phyloP scores from a whole-genome alignment of 2,797 vertebrate genomes.

The Sternarchorhynchus goeldii region DNA sequence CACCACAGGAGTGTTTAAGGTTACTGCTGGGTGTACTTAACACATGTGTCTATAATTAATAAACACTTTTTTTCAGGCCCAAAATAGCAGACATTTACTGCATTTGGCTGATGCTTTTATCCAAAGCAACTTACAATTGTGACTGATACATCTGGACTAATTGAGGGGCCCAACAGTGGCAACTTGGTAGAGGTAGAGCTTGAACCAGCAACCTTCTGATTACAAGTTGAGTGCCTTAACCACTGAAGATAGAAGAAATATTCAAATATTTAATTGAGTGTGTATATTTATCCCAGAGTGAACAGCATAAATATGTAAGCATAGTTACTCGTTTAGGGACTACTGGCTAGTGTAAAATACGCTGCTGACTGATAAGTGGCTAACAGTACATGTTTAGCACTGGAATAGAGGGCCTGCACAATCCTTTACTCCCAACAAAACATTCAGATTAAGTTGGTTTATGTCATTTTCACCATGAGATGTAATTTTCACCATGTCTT shows the following conservation, averaged over 20 bases:
- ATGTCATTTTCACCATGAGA: no score
- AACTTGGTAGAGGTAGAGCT: no score
- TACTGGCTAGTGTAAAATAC: conserved; percentile 13
- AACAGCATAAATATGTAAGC: conserved; percentile 36
- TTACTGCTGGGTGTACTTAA: conserved; percentile 15
- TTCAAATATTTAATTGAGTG: conserved; percentile 47
- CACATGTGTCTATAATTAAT: conserved; percentile 27
- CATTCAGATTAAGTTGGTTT: no score
- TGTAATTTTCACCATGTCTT: no score
- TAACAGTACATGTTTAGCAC: background rate
- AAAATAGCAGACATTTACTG: background rate
- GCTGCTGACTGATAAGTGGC: conserved; percentile 24
- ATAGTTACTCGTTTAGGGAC: conserved; percentile 1
- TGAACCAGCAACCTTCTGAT: no score
- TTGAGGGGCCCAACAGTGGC: no score
- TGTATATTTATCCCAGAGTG: conserved; percentile 52
- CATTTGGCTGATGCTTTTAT: no score
- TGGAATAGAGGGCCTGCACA: background rate
- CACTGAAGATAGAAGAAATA: conserved; percentile 35
- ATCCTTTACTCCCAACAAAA: background rate
- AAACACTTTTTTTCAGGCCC: conserved; percentile 18
- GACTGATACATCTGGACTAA: no score
- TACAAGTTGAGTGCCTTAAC: conserved; percentile 33
- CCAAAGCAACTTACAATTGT: no score
- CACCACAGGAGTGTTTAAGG: background rate